Conservation (phyloP, 2,888 invertebrate genomes). For the Gerris lacustris region DNA sequence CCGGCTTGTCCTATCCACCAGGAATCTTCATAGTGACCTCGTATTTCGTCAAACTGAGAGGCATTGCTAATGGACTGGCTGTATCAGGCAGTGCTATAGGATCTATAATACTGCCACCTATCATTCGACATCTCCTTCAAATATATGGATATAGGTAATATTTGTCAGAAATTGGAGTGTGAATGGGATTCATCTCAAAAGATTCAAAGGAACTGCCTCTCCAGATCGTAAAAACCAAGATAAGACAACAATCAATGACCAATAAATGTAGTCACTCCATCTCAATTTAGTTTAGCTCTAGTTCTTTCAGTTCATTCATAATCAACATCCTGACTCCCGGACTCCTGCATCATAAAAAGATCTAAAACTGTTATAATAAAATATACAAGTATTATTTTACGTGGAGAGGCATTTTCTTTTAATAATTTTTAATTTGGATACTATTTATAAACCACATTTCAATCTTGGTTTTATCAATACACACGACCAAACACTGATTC, state of each 20-base stretch:
- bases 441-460: too few species aligned
- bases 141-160: conserved; percentile 59
- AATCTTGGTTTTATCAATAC: too few species aligned
- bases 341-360: too few species aligned
- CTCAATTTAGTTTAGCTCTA: too few species aligned
- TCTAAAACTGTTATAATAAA: too few species aligned
- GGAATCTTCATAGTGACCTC: conserved; percentile 82
- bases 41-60: conserved; percentile 65
- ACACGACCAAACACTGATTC: too few species aligned
- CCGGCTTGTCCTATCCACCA: conserved; percentile 74
- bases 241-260: not conserved
- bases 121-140: conserved; percentile 56
- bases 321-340: too few species aligned
- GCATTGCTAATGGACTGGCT: conserved; percentile 75
- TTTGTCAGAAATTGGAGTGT: not conserved
- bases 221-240: not conserved
- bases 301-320: too few species aligned
- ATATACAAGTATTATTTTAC: too few species aligned
- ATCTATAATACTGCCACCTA: conserved; percentile 70
- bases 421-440: too few species aligned
- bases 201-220: not conserved
- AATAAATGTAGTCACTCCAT: too few species aligned
- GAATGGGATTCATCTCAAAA: not conserved
- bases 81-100: conserved; percentile 80
- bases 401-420: too few species aligned